Percentiles rank a stretch among this genome's conserved stretches.
phyloP scores from a whole-genome alignment of 1,140 invertebrate species.

The Liolophura sinensis region DNA sequence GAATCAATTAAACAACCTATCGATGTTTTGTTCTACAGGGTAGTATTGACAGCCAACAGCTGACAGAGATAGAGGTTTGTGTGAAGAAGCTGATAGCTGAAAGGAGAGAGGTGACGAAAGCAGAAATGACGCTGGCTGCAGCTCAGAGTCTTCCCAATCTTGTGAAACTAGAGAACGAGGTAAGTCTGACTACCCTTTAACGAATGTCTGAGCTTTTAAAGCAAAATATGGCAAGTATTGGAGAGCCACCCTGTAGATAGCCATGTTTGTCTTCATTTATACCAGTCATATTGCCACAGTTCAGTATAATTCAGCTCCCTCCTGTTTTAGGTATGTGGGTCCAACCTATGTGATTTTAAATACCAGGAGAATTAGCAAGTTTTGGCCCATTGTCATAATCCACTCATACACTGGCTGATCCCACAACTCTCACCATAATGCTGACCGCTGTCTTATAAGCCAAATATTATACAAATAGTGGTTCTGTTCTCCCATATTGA shows the following conservation, averaged over 20 bases:
- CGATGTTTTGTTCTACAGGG: not conserved
- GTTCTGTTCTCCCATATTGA: no score
- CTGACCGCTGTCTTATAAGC: no score
- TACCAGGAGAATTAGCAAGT: no score
- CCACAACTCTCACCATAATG: no score
- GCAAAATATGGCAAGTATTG: no score
- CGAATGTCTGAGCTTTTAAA: not conserved
- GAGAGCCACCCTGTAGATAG: no score
- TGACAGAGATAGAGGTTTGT: not conserved
- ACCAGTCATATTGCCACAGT: not conserved
- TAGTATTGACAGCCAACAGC: not conserved
- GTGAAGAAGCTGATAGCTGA: not conserved
- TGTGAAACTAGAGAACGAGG: not conserved
- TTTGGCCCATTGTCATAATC: no score
- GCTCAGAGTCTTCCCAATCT: not conserved
- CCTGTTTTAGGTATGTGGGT: no score
- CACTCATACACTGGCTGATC: no score
- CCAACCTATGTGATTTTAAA: no score
- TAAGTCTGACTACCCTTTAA: not conserved
- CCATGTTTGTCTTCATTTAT: not conserved
- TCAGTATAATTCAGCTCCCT: slow-evolving; percentile 2
- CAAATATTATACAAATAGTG: no score
- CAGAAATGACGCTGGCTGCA: no score
- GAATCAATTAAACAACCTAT: not conserved
- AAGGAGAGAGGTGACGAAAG: not conserved